Evolutionary conservation across 2,797 vertebrate species (phyloP).

Genomic region (Sphenodon punctatus): DNA sequence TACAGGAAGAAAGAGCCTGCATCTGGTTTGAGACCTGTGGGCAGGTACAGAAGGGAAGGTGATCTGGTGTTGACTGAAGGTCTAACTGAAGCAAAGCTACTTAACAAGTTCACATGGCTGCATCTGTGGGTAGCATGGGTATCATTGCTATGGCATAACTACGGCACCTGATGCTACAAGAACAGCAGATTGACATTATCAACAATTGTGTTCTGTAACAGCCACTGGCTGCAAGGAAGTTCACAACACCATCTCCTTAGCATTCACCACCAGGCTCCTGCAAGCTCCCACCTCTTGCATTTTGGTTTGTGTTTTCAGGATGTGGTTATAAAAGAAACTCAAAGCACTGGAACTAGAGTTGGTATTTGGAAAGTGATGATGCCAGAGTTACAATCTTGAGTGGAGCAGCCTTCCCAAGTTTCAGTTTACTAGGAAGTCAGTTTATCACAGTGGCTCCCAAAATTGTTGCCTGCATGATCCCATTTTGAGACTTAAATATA

Average conservation of each 20-base stretch:
- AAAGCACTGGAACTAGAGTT: not conserved
- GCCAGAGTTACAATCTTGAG: too few relatives aligned
- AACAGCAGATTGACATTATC: not conserved
- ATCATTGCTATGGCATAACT: not conserved
- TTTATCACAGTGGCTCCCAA: too few relatives aligned
- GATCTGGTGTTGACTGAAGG: not conserved
- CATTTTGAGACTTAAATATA: too few relatives aligned
- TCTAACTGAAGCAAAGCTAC: not conserved
- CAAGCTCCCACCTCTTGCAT: not conserved
- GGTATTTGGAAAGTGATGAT: not conserved
- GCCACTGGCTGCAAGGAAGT: not conserved
- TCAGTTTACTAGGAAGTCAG: too few relatives aligned
- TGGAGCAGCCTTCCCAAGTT: too few relatives aligned
- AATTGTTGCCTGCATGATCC: too few relatives aligned
- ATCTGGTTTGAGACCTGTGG: slow-evolving; percentile 75
- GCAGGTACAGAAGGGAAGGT: not conserved
- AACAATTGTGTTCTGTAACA: not conserved
- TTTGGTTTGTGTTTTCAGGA: not conserved
- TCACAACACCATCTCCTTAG: not conserved
- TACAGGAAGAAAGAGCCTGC: slow-evolving; percentile 76
- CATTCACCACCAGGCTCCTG: not conserved
- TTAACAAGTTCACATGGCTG: not conserved
- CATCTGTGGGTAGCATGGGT: too few relatives aligned
- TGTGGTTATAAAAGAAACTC: not conserved
- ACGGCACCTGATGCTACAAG: not conserved